A percentile compares a stretch with the other conserved stretches of the same genome.
Evolutionary conservation across 2,888 invertebrate species (phyloP).

Genomic region (Ophioninae sp.): DNA sequence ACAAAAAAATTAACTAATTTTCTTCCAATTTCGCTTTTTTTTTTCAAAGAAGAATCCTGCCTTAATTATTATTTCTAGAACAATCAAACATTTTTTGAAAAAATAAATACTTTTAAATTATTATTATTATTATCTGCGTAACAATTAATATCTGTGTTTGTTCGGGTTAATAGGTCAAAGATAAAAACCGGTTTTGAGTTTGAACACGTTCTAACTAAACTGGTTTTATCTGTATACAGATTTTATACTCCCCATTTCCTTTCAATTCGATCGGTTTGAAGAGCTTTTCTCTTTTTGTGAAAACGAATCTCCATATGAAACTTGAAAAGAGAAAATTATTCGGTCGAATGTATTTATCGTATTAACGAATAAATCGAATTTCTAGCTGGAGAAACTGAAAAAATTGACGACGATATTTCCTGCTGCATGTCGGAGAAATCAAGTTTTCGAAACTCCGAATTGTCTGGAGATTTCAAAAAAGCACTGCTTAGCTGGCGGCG

Average conservation of each 20-base stretch:
- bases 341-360: not conserved
- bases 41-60: no score
- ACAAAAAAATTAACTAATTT: no score
- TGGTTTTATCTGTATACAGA: not conserved
- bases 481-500: constrained; percentile 20
- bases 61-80: no score
- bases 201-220: no score
- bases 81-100: no score
- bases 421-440: constrained; percentile 62
- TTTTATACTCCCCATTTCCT: not conserved
- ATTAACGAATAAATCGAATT: constrained; percentile 1
- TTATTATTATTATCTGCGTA: no score
- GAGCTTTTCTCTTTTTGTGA: not conserved
- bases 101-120: no score
- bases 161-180: no score
- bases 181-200: no score
- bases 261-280: not conserved
- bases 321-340: not conserved
- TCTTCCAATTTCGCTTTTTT: no score
- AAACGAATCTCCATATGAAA: not conserved
- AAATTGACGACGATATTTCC: constrained; percentile 64
- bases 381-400: constrained; percentile 56
- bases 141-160: no score
- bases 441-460: constrained; percentile 45
- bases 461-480: constrained; percentile 64